Evolutionary conservation across 1,140 invertebrate species (phyloP), one percentile per base, ranked within the genome.

Genomic region (Matsumurasca onukii): DNA sequence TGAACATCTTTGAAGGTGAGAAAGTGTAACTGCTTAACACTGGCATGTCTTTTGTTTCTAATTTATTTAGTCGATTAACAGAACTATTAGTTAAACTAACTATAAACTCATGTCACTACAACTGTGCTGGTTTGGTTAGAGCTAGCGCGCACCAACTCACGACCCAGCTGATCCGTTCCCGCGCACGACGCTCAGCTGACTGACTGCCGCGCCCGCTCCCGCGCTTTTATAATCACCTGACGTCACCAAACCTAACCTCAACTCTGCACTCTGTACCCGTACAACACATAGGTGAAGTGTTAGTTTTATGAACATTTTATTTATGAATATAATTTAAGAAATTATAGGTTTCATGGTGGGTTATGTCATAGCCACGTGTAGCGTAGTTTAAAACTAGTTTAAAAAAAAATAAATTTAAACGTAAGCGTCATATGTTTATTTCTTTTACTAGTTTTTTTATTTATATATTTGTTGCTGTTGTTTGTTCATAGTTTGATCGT

Each of bases 1-100:
- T 45, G 25, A 65, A 65, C 62, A 65, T 65, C 17, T 65, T 65
- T n/a, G 39, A 48, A 45, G 31, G 62, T 45, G 39, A 65, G 48
- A 20, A 39, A 25, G 24, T 65, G 34, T 30, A 65, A 65, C 31
- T 65, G 13, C 25, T 65, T 15, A 45, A 15, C 62, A 65, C 62
- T 45, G 62, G 31, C 62, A 65, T 65, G 62, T 65, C 24, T 65
- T 2, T 65, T 22, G 30, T 9, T 39, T 5, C 17, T 9, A 39
- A 27, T 59, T 25, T 27, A 59, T 59, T 39, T 52, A 52, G 22
- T 17, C 20, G 22, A 52, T 5, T 59, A 27, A 13, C 13, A 59
- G 15, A 59, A 59, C 34, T 39, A 39, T 9, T 39, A 5, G 34
- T 9, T 39, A 5, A 17, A 17, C 5, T 39, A 59, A 59, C 55